phyloP scores from a whole-genome alignment of 2,797 vertebrate species.

The Mus minutoides region DNA sequence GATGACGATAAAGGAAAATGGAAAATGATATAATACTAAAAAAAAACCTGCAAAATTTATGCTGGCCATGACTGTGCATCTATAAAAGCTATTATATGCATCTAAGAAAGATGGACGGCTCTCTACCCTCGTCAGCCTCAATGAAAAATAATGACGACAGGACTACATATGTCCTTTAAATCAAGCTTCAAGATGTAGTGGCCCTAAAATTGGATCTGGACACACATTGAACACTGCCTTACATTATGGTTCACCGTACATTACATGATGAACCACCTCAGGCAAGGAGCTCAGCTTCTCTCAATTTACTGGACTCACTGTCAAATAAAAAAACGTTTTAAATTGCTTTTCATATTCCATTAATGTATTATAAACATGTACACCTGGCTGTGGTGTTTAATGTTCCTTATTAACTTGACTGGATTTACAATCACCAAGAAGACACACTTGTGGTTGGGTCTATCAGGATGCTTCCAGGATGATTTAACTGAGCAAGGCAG shows the following conservation, averaged over 20 bases:
- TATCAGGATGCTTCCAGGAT: not conserved
- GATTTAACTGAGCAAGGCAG: not conserved
- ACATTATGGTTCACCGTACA: too few relatives aligned
- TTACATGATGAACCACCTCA: not conserved
- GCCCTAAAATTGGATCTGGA: not conserved
- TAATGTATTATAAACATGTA: not conserved
- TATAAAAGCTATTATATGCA: constrained; percentile 11
- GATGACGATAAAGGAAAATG: constrained; percentile 59
- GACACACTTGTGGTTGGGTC: not conserved
- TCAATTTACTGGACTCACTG: constrained; percentile 12
- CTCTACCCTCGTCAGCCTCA: not conserved
- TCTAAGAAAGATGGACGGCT: not conserved
- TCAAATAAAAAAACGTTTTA: not conserved
- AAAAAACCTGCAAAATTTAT: constrained; percentile 55
- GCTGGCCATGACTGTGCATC: not conserved
- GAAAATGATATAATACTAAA: constrained; percentile 62
- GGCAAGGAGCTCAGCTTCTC: constrained; percentile 14
- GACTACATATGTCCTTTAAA: not conserved
- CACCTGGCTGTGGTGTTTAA: not conserved
- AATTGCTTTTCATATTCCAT: not conserved
- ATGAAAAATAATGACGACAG: not conserved
- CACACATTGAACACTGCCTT: not conserved
- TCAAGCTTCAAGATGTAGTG: constrained; percentile 19
- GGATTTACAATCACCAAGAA: not conserved
- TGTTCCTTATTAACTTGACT: not conserved